Evolutionary conservation across 2,113 vertebrate genomes (phyloP).

Genomic region (cattle (Bos taurus)): ARS-UCD2.0 NC_037338.1:25271501-25272000

Average conservation of each 20-base stretch:
- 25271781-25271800: conserved; percentile 79
- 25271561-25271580: conserved; percentile 38
- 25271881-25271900: conserved; percentile 69
- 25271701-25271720: conserved; percentile 84
- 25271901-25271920: conserved; percentile 31
- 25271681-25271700: conserved; percentile 79
- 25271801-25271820: conserved; percentile 78
- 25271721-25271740: conserved; percentile 80
- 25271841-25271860: conserved; percentile 73
- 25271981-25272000: neutral
- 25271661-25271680: conserved; percentile 84
- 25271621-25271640: conserved; percentile 75
- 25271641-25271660: conserved; percentile 72
- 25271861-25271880: conserved; percentile 68
- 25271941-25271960: conserved; percentile 42
- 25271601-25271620: conserved; percentile 75
- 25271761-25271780: conserved; percentile 85
- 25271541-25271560: conserved; percentile 29
- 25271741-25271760: conserved; percentile 81
- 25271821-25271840: conserved; percentile 81
- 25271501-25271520: conserved; percentile 12
- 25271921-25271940: conserved; percentile 62
- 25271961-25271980: conserved; percentile 68
- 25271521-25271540: conserved; percentile 60
- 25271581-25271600: conserved; percentile 68